Evolutionary conservation across 2,113 vertebrate genomes (phyloP).

Genomic region (Daubentonia madagascariensis): DNA sequence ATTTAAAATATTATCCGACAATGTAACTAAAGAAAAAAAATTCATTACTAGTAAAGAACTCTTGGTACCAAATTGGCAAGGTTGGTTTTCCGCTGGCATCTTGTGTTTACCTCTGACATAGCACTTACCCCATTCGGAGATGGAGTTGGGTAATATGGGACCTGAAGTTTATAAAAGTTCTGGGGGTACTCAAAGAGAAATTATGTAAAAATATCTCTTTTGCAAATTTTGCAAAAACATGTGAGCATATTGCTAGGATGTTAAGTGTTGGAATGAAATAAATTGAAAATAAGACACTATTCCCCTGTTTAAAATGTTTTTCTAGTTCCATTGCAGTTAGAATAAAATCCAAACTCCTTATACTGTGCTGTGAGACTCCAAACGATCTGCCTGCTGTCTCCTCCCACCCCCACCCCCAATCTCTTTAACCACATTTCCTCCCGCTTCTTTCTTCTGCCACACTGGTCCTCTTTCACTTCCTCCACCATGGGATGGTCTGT

Average conservation of each 20-base stretch:
- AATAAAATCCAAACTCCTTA: neutral
- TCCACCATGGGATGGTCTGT: neutral
- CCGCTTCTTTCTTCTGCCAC: neutral
- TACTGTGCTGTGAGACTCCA: neutral
- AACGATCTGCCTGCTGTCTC: neutral
- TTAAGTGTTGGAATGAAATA: neutral
- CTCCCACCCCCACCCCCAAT: neutral
- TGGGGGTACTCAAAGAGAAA: neutral
- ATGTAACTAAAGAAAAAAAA: neutral
- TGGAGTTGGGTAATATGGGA: neutral
- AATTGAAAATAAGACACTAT: neutral
- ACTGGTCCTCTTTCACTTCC: slow-evolving; percentile 59
- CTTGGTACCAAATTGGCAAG: neutral
- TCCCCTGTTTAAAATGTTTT: neutral
- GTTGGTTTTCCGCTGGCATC: neutral
- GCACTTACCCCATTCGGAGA: neutral
- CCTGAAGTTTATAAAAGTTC: neutral
- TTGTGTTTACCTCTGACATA: neutral
- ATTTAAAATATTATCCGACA: neutral
- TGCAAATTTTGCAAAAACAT: neutral
- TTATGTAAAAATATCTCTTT: neutral
- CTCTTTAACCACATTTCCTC: slow-evolving; percentile 51
- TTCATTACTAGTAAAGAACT: neutral
- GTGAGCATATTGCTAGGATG: neutral
- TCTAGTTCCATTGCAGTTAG: neutral